Evolutionary conservation across 2,797 vertebrate species (phyloP), one percentile per base, ranked within the genome.

Genomic region (Hemitrygon akajei): DNA sequence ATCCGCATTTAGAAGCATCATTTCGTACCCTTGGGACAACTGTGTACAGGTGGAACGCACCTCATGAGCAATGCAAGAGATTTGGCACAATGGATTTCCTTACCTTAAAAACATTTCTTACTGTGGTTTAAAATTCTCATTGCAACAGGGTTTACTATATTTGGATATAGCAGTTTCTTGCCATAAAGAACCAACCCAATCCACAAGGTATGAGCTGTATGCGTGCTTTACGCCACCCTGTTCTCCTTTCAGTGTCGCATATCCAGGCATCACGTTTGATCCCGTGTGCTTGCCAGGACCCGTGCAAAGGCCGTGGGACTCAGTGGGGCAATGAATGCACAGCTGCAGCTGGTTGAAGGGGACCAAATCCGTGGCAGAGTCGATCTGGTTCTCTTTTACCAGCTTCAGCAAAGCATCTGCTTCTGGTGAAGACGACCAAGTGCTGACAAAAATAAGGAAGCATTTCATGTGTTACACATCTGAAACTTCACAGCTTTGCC

Each of bases 381-480:
- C 95, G 96, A 96, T 96, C 96, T 96, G 96, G 96, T 96, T 96
- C 96, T 96, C 96, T 96, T 96, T 96, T 94, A 96, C 96, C 96
- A 96, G 96, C 96, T 94, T 94, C 95, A 95, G 95, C 95, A 94
- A 95, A 93, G 0, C 94, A 94, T 4, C 30, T 0, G 87, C 56
- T 94, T 93, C 94, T 94, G 20, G 0, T 11, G 63, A 37, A 63
- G 86, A 89, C 37, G 16, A 10, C 16, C n/a, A 69, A 20, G 0
- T 22, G 63, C 60, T 66, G n/a, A 89, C 37, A 22, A 89, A 69
- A 69, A 37, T 22, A 89, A 7, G 11, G n/a, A 89, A 20, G 86
- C 20, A 20, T 37, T 89, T 69, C 86, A 37, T 14, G 1, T 89
- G n/a, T 69, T 89, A 22, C n/a, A 89, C 63, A 34, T 66, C 86